Base-by-base conservation (phyloP, 2,797 vertebrate genomes). In the Melanotaenia parkinsoni region DNA sequence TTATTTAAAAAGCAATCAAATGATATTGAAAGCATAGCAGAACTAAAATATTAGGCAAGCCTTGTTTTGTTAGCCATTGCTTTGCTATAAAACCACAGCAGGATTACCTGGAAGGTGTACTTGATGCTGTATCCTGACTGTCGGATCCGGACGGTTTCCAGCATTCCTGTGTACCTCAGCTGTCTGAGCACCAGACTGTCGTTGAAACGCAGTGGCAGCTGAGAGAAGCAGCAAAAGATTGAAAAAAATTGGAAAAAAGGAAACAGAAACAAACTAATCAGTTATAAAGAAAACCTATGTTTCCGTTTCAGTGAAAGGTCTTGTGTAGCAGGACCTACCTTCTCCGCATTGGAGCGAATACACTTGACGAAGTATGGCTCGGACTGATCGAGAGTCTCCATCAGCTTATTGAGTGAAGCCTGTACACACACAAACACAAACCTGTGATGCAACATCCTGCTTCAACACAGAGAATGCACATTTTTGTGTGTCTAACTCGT, bases 351-450 rank as follows among this genome's bases (percentile, higher is more conserved):
- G 74, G 98, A 99, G 65, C 98, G 96, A 81, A 99, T 98, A 63
- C 98, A 99, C 82, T 99, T 99, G 72, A 99, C 97, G 88, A 99
- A 99, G 90, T 99, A 99, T 0, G 97, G 98, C 86, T 99, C 98
- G 3, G 98, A 97, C 66, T 99, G 97, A 66, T 94, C 96, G 5
- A 99, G 95, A 26, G 98, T 98, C 89, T 99, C 98, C 98, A 99
- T 99, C 87, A 99, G 93, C 77, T 99, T 99, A 81, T 94, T 98
- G 79, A 99, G 95, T 0, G 98, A 99, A 0, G 95, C 96, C 98
- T 99, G 87, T 33, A 33, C 63, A 72, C 32, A 72, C 20, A 78
- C 28, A 28, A 82, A 76, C 10, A 69, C n/a, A 76, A 24, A 74
- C 4, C 7, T 24, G 50, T 53, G 22, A 53, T 26, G 22, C 13